Base-by-base conservation (phyloP, 1,140 invertebrate species). In the Bilobella aurantiaca region DNA sequence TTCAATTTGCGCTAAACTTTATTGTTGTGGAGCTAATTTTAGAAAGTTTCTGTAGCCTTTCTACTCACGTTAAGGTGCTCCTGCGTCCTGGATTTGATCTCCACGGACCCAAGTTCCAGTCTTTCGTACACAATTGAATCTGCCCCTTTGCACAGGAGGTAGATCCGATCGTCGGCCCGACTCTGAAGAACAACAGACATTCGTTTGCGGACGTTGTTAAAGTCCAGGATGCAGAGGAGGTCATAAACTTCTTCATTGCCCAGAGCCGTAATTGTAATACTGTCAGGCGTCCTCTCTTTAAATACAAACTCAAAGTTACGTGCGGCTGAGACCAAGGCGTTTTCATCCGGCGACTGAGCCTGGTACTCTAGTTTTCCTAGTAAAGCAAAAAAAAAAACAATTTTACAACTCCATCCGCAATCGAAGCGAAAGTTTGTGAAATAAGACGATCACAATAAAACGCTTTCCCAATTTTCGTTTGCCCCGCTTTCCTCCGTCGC, bases 261-360 rank as follows among this genome's bases (percentile, higher is more conserved):
- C 83, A 89, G 87, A 58, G 90, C 80, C 77, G 90, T 88, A 75
- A 95, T 93, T 63, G 91, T 94, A 79, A 96, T 94, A 79, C 87
- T 93, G 78, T 92, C 91, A 34, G 93, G 91, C 73, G 90, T 89
- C 74, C 93, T 82, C 76, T 94, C 90, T 78, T 87, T 90, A 78
- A 99, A 99, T 37, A 98, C 94, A 80, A 97, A 98, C 68, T 93
- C 94, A 80, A 99, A 99, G 79, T 99, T 99, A 69, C 96, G 83
- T 0, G 96, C 96, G 0, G 96, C 95, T 14, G 93, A 94, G 1
- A 98, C 95, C 16, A 99, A 81, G 0, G 96, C 96, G 56, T 90
- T 87, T 79, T 99, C 96, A 80, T 99, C 96, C 1, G 96, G 96
- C 61, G 93, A 97, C 77, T 98, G 96, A 25, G 96, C 96, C 77